A percentile compares a stretch with the other conserved stretches of the same genome.
Conservation (phyloP, 2,888 invertebrate genomes). For the Chesias legatella region DNA sequence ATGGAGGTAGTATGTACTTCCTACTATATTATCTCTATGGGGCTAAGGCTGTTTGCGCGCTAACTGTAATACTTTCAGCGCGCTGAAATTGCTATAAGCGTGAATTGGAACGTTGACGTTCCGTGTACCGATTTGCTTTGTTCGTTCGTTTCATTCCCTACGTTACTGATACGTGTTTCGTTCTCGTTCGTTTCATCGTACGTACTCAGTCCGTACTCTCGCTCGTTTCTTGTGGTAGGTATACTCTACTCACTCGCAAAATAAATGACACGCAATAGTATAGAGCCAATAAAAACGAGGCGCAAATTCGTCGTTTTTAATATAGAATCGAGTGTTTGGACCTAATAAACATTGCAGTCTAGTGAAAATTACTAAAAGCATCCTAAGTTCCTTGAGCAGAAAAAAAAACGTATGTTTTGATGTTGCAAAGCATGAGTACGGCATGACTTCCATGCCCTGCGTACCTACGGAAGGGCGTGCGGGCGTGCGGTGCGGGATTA, state of each 20-base stretch:
- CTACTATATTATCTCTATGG: too few species aligned
- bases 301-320: conserved; percentile 70
- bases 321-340: conserved; percentile 55
- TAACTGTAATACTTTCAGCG: too few species aligned
- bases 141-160: too few species aligned
- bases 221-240: too few species aligned
- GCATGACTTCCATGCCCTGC: conserved; percentile 81
- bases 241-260: conserved; percentile 64
- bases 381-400: conserved; percentile 43
- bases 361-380: conserved; percentile 41
- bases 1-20: too few species aligned
- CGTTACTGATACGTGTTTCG: too few species aligned
- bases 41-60: too few species aligned
- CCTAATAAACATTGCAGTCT: conserved; percentile 53
- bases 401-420: conserved; percentile 69
- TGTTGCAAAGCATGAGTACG: conserved; percentile 68
- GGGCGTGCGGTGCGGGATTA: conserved; percentile 60
- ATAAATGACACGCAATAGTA: conserved; percentile 78
- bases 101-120: too few species aligned
- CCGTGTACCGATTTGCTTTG: too few species aligned
- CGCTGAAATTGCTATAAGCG: too few species aligned
- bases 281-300: conserved; percentile 74
- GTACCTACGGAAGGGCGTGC: conserved; percentile 77
- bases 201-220: too few species aligned
- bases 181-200: too few species aligned